Evolutionary conservation across 2,888 invertebrate genomes (phyloP).

Genomic region (Megaustenia siamemsis): DNA sequence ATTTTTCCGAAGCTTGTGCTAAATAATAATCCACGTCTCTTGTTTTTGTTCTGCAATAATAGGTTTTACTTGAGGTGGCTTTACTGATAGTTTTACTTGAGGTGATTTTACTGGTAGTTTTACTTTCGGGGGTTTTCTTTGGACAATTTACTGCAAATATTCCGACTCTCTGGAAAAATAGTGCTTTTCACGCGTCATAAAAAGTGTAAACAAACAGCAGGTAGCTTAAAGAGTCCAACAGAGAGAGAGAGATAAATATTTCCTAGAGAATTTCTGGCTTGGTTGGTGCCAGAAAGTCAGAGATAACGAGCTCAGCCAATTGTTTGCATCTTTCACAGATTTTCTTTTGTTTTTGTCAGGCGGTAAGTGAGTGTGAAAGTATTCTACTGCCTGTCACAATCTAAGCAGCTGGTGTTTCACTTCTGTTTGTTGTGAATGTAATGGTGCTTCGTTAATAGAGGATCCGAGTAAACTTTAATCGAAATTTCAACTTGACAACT

Average conservation of each 20-base stretch:
- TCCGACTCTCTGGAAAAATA: neutral
- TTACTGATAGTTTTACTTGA: too few relatives aligned
- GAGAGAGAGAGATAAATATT: neutral
- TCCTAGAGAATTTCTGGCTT: neutral
- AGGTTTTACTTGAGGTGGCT: too few relatives aligned
- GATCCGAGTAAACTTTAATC: too few relatives aligned
- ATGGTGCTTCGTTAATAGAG: too few relatives aligned
- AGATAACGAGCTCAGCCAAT: neutral
- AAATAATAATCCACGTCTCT: too few relatives aligned
- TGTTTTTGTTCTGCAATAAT: too few relatives aligned
- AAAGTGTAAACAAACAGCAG: slow-evolving; percentile 19
- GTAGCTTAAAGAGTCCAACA: neutral
- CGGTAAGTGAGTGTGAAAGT: neutral
- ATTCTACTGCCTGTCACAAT: neutral
- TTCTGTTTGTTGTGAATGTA: neutral
- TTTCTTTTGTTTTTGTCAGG: neutral
- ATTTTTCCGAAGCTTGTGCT: too few relatives aligned
- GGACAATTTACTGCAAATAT: too few relatives aligned
- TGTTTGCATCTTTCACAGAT: neutral
- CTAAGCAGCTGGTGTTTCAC: neutral
- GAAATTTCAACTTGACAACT: too few relatives aligned
- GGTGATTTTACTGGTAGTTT: too few relatives aligned
- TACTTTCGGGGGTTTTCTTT: too few relatives aligned
- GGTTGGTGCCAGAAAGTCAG: neutral
- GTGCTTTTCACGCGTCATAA: neutral